Percentiles rank a stretch among this genome's conserved stretches.
Conservation (phyloP, 2,888 invertebrate genomes). For the Pecten maximus region DNA sequence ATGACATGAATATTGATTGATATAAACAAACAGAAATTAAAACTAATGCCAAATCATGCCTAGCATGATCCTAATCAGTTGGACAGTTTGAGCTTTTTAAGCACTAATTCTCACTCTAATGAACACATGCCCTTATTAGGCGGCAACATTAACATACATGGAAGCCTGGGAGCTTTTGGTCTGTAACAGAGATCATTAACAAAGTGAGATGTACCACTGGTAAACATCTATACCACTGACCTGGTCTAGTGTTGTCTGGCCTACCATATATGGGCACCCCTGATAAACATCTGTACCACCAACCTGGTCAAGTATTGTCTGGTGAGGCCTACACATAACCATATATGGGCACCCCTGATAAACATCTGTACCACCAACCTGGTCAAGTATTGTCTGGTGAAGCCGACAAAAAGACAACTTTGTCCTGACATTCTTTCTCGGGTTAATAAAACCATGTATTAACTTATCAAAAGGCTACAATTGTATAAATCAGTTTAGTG, state of each 20-base stretch:
- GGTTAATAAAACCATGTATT: too few relatives aligned
- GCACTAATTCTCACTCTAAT: conserved; percentile 9
- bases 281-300: neutral
- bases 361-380: neutral
- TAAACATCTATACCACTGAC: neutral
- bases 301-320: neutral
- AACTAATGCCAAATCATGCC: conserved; percentile 25
- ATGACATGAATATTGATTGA: neutral
- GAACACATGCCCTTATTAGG: conserved; percentile 25
- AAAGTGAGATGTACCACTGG: neutral
- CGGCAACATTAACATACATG: conserved; percentile 17
- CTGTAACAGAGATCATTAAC: conserved; percentile 26
- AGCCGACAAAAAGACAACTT: too few relatives aligned
- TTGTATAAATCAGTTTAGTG: too few relatives aligned
- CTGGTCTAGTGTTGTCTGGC: too few relatives aligned
- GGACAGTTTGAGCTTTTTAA: conserved; percentile 35
- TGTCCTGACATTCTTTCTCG: too few relatives aligned
- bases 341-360: too few relatives aligned
- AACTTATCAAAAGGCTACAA: too few relatives aligned
- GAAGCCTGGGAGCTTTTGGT: conserved; percentile 35
- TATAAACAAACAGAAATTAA: neutral
- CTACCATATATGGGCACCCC: too few relatives aligned
- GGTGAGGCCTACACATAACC: too few relatives aligned
- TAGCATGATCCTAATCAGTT: neutral
- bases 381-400: too few relatives aligned